Conservation (phyloP, 1,140 invertebrate species). For the Pectinophora gossypiella region DNA sequence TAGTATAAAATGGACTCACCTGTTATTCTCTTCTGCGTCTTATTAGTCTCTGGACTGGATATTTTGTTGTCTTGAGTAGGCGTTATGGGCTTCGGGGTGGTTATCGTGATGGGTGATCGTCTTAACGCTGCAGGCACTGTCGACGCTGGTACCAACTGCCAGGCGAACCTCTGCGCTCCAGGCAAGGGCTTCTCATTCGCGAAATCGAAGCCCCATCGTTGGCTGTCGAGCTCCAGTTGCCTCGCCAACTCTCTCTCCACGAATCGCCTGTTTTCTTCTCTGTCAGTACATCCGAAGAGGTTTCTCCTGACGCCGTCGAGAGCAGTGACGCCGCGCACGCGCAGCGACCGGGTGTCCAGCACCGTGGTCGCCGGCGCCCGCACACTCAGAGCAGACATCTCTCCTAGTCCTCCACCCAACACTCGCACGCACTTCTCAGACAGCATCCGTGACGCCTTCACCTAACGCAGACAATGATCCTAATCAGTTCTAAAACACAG, state of each 20-base stretch:
- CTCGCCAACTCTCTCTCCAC: constrained; percentile 58
- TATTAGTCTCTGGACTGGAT: constrained; percentile 56
- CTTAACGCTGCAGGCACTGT: constrained; percentile 52
- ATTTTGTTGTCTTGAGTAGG: constrained; percentile 50
- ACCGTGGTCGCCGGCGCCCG: constrained; percentile 56
- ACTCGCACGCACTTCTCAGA: constrained; percentile 48
- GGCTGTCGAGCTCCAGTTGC: constrained; percentile 59
- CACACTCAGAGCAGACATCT: constrained; percentile 68
- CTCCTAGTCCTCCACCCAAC: constrained; percentile 47
- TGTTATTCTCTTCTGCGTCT: constrained; percentile 72
- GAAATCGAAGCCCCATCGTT: constrained; percentile 71
- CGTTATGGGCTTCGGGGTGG: constrained; percentile 38
- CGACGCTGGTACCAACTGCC: constrained; percentile 61
- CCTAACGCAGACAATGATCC: constrained; percentile 51
- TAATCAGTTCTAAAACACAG: constrained; percentile 33
- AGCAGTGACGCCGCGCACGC: constrained; percentile 51
- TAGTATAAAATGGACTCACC: no score
- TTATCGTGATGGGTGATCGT: constrained; percentile 54
- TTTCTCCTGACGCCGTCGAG: constrained; percentile 64
- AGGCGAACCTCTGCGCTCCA: constrained; percentile 61
- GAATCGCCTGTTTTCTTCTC: constrained; percentile 62
- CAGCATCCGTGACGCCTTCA: constrained; percentile 54
- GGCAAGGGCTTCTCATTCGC: constrained; percentile 60
- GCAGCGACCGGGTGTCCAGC: constrained; percentile 56
- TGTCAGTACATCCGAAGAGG: constrained; percentile 61